Base-by-base conservation (phyloP, 2,888 invertebrate genomes). In the Sipha maydis region DNA sequence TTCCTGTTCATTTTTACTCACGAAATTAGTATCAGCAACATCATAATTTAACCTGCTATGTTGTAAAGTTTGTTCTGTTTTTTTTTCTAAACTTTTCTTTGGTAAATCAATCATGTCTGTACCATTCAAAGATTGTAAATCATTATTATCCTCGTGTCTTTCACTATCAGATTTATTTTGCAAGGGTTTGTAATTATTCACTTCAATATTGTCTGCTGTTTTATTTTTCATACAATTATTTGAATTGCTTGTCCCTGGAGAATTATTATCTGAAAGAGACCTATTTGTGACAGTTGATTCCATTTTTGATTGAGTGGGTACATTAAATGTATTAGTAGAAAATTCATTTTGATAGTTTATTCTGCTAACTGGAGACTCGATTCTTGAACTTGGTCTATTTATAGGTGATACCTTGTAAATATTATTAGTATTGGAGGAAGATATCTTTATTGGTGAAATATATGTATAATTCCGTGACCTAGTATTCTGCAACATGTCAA, bases 1-100 rank as follows among this genome's bases (percentile, higher is more conserved):
- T 75, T 88, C 88, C 28, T 31, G 34, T 31, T 80, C 31, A 41
- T 61, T 86, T 86, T 82, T 88, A 82, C 67, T 82, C 2, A 9
- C 17, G 11, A 41, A 88, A 4, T 48, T 48, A 75, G 54, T 67
- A 71, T 88, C 38, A 4, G 31, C 21, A 25, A 25, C 61, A 25
- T 61, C 7, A 8, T n/a, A 21, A 31, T 73, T 80, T 67, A 28
- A 82, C 28, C 9, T 38, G 9, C 56, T 56, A 56, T 21, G 78
- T 17, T 28, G 21, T 31, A 17, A 3, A 56, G 38, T 28, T 19
- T 1, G 28, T 56, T 11, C 34, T 34, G 34, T 34, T 34, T 4
- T 4, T 34, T 34, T 34, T 34, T 34, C 34, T 34, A 3, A 4
- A 34, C 34, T 17, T 54, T 71, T 54, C 41, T 54, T 73, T 28